Conservation (phyloP, 2,888 invertebrate genomes). For the Pantelozetes paolii region DNA sequence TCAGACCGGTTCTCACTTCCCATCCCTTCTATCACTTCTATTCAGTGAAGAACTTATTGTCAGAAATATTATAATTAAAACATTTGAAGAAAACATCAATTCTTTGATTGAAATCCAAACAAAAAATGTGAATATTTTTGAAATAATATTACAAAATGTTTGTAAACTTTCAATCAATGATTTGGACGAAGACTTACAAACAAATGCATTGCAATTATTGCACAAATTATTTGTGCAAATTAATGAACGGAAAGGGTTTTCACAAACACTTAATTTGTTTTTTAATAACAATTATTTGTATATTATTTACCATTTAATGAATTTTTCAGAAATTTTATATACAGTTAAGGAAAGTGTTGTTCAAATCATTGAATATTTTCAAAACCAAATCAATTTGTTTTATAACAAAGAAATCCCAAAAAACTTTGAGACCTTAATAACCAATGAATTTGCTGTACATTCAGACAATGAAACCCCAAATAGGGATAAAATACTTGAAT, state of each 20-base stretch:
- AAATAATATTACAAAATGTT: not conserved
- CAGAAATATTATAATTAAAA: conserved; percentile 14
- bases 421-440: not conserved
- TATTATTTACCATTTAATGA: not conserved
- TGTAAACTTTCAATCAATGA: conserved; percentile 14
- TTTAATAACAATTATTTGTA: not conserved
- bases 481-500: not conserved
- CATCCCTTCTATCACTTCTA: not conserved
- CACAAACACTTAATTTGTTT: not conserved
- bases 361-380: conserved; percentile 7
- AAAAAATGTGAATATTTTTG: not conserved
- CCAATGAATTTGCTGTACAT: not conserved
- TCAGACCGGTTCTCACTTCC: not conserved
- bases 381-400: not conserved
- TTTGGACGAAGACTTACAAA: conserved; percentile 25
- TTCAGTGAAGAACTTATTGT: conserved; percentile 12
- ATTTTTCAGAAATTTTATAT: not conserved
- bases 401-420: not conserved
- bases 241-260: not conserved
- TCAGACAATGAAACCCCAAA: not conserved
- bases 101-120: not conserved
- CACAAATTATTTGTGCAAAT: not conserved
- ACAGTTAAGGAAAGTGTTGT: conserved; percentile 1
- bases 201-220: conserved; percentile 1
- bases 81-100: conserved; percentile 1